These are phyloP conservation scores for Macropodus opercularis DNA, from an alignment of 2,797 vertebrate genomes.

Conservation along the genomic window DNA sequence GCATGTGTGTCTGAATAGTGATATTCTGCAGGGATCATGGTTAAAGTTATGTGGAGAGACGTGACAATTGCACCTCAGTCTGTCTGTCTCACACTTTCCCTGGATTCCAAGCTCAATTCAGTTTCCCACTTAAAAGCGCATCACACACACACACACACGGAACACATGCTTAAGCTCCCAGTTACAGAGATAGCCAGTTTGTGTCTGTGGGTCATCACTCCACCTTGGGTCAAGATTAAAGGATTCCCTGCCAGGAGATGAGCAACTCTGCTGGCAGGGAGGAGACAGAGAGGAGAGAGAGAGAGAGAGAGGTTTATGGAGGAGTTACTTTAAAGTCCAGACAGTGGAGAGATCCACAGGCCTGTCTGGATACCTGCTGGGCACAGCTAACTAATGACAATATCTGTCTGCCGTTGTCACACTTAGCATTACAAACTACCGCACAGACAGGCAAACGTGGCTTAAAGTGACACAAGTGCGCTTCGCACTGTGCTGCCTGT, in stretches of 20 bases:
- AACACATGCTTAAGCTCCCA: slow-evolving; percentile 24
- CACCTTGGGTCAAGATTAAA: slow-evolving; percentile 68
- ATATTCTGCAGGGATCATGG: slow-evolving; percentile 9
- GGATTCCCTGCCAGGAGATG: slow-evolving; percentile 59
- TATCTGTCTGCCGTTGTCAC: slow-evolving; percentile 17
- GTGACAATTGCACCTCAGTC: not conserved
- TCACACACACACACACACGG: slow-evolving; percentile 8
- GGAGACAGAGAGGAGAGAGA: too few relatives aligned
- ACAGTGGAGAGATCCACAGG: slow-evolving; percentile 46
- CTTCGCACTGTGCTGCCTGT: not conserved
- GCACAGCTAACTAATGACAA: slow-evolving; percentile 34
- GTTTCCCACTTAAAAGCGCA: slow-evolving; percentile 13
- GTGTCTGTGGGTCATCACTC: slow-evolving; percentile 54
- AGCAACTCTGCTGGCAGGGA: slow-evolving; percentile 50
- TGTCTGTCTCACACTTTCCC: slow-evolving; percentile 6
- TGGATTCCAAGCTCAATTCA: slow-evolving; percentile 9
- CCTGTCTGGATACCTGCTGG: slow-evolving; percentile 45
- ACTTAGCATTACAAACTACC: slow-evolving; percentile 8
- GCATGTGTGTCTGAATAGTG: slow-evolving; percentile 19
- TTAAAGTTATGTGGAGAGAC: slow-evolving; percentile 5
- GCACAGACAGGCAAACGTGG: slow-evolving; percentile 14
- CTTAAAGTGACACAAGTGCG: not conserved
- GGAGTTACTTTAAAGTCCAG: slow-evolving; percentile 60
- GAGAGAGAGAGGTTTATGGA: slow-evolving; percentile 49
- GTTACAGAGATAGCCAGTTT: slow-evolving; percentile 33